These are phyloP conservation scores for Aldabrachelys gigantea DNA, from an alignment of 2,113 vertebrate species.

Conservation along the genomic window DNA sequence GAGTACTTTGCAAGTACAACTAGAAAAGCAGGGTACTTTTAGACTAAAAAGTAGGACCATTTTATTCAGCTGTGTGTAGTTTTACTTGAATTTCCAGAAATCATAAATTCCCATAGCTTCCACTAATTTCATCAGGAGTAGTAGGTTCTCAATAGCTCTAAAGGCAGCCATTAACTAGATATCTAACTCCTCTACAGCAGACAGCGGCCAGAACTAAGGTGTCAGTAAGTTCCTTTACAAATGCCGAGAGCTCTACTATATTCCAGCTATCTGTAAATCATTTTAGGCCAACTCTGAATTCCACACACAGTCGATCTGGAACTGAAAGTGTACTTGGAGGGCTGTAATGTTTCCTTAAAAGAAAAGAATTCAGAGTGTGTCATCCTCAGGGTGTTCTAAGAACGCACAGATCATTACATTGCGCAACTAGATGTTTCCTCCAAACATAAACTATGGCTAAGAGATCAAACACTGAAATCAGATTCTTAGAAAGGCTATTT, in stretches of 20 bases:
- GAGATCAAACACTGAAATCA: background rate
- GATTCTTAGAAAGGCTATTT: background rate
- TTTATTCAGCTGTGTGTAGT: rapidly evolving
- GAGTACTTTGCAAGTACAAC: rapidly evolving
- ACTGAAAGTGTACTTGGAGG: background rate
- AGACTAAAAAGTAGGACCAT: background rate
- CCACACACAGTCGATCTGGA: rapidly evolving
- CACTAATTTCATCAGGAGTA: rapidly evolving
- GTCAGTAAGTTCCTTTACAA: background rate
- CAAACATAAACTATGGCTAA: background rate
- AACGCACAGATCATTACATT: background rate
- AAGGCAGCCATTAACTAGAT: background rate
- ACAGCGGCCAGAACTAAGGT: background rate
- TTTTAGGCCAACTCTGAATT: background rate
- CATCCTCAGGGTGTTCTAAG: background rate
- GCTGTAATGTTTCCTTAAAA: background rate
- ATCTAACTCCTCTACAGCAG: background rate
- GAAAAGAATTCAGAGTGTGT: rapidly evolving
- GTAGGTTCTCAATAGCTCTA: background rate
- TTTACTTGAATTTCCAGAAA: background rate
- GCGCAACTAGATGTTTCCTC: background rate
- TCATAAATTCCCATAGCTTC: background rate
- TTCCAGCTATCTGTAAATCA: background rate
- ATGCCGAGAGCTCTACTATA: rapidly evolving
- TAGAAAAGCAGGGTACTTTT: rapidly evolving